A percentile compares a stretch with the other conserved stretches of the same genome.
phyloP scores from a whole-genome alignment of 2,113 vertebrate genomes.

The Pavo muticus region DNA sequence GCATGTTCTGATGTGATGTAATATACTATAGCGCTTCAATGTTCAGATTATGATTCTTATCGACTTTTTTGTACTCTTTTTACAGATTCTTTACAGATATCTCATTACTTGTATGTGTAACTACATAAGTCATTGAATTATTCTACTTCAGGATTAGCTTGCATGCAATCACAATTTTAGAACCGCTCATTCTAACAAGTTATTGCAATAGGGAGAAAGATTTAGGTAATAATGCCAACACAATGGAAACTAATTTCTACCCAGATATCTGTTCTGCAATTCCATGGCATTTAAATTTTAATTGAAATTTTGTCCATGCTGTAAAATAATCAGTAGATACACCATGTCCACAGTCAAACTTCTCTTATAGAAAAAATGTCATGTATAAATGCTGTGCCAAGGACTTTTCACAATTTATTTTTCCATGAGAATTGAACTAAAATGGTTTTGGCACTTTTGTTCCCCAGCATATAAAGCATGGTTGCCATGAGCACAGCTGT shows the following conservation, averaged over 20 bases:
- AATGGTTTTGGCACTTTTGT: neutral
- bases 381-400: neutral
- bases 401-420: neutral
- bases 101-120: neutral
- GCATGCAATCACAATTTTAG: neutral
- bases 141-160: neutral
- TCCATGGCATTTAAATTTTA: neutral
- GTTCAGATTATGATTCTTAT: neutral
- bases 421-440: neutral
- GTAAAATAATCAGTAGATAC: neutral
- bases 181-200: neutral
- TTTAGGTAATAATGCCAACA: neutral
- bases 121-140: neutral
- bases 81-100: neutral
- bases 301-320: neutral
- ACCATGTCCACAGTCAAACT: neutral
- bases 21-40: neutral
- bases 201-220: neutral
- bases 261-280: neutral
- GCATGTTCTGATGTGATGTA: neutral
- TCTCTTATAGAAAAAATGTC: neutral
- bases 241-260: neutral
- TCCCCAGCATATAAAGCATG: neutral
- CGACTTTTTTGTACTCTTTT: neutral
- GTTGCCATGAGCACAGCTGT: neutral